A percentile compares a stretch with the other conserved stretches of the same genome.
phyloP scores from a whole-genome alignment of 1,140 invertebrate genomes.

The Drosophila guanche region DNA sequence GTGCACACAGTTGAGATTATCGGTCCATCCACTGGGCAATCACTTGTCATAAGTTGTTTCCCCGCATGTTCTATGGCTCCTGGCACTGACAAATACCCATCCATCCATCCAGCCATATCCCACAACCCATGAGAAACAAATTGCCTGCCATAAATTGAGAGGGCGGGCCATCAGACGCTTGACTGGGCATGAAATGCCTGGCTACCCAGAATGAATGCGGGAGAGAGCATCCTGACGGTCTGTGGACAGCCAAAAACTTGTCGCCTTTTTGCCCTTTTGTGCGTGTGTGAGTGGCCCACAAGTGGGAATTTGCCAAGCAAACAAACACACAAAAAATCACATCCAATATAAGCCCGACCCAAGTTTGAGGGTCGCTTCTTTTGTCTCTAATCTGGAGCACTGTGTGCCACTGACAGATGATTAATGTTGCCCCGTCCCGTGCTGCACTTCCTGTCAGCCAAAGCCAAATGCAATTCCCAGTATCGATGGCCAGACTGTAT shows the following conservation, averaged over 20 bases:
- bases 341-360: constrained; percentile 42
- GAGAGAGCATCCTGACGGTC: constrained; percentile 42
- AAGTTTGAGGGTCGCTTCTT: background rate
- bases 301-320: constrained; percentile 61
- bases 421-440: constrained; percentile 52
- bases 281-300: constrained; percentile 36
- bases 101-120: background rate
- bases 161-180: constrained; percentile 68
- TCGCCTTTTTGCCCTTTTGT: constrained; percentile 35
- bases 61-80: background rate
- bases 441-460: constrained; percentile 40
- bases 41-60: constrained; percentile 56
- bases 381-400: constrained; percentile 20
- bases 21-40: constrained; percentile 42
- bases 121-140: constrained; percentile 50
- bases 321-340: constrained; percentile 42
- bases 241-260: constrained; percentile 78
- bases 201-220: background rate
- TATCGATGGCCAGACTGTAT: constrained; percentile 38
- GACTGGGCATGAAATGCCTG: constrained; percentile 65
- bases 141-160: constrained; percentile 73
- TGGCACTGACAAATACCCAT: constrained; percentile 64
- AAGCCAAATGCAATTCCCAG: constrained; percentile 53
- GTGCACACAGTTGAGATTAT: constrained; percentile 75
- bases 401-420: constrained; percentile 47